Evolutionary conservation across 2,113 vertebrate species (phyloP).

Genomic region (Stigmatopora nigra): DNA sequence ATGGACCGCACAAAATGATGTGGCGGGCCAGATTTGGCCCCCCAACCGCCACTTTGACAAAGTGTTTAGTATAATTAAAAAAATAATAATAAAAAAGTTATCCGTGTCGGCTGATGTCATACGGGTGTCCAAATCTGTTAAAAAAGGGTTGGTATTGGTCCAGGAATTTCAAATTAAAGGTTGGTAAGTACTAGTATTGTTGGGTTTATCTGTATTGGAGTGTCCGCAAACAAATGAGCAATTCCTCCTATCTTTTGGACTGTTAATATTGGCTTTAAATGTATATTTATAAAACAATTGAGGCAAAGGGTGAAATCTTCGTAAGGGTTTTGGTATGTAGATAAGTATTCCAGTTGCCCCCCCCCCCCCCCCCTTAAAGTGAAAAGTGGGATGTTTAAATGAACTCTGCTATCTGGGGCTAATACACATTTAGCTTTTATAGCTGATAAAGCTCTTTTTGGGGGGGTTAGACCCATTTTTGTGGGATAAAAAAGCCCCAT

Average conservation of each 20-base stretch:
- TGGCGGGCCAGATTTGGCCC: no score
- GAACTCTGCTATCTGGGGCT: constrained; percentile 2
- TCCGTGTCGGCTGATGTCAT: no score
- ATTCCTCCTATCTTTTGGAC: neutral
- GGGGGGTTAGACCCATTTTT: no score
- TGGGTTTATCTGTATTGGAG: neutral
- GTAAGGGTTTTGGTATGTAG: neutral
- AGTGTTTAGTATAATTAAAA: no score
- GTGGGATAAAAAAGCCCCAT: no score
- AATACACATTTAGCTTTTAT: constrained; percentile 20
- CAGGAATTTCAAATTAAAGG: neutral
- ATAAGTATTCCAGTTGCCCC: neutral
- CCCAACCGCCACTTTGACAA: no score
- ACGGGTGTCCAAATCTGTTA: no score
- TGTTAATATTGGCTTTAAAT: neutral
- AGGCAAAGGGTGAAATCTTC: no score
- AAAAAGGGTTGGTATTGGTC: no score
- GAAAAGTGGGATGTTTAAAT: neutral
- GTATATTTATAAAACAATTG: no score
- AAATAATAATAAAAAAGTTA: no score
- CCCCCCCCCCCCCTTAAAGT: neutral
- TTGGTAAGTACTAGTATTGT: neutral
- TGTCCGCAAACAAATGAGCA: neutral
- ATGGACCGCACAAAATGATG: no score
- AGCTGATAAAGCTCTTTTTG: neutral